Evolutionary conservation across 2,888 invertebrate genomes (phyloP).

Genomic region (Fragum fragum): DNA sequence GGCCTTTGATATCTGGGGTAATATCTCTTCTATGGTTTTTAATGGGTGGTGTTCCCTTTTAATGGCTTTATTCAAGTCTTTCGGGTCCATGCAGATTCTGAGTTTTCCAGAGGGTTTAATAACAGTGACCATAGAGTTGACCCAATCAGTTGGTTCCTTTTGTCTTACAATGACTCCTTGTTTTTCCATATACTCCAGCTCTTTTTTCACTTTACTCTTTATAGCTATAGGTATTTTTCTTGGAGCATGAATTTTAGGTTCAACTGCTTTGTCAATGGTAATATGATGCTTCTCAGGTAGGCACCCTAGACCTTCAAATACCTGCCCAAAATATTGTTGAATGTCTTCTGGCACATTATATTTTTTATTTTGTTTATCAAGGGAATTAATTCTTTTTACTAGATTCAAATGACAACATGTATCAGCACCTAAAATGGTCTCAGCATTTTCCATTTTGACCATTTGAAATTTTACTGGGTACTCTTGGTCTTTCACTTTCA

Average conservation of each 20-base stretch:
- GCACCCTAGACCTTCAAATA: constrained; percentile 44
- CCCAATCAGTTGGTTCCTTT: constrained; percentile 49
- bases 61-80: constrained; percentile 62
- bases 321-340: constrained; percentile 20
- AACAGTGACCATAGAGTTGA: constrained; percentile 60
- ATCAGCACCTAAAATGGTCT: constrained; percentile 33
- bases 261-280: constrained; percentile 27
- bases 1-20: constrained; percentile 46
- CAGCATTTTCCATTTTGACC: constrained; percentile 21
- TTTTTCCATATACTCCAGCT: constrained; percentile 54
- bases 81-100: constrained; percentile 61
- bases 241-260: constrained; percentile 45
- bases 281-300: constrained; percentile 42
- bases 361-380: background rate
- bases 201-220: constrained; percentile 47
- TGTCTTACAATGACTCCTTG: constrained; percentile 57
- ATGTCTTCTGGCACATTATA: constrained; percentile 20
- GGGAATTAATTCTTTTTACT: constrained; percentile 26
- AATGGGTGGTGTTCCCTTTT: constrained; percentile 63
- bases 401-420: constrained; percentile 29
- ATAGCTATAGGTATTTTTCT: constrained; percentile 49
- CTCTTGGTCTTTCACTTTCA: constrained; percentile 26
- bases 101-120: constrained; percentile 54
- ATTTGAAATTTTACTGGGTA: constrained; percentile 39
- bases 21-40: constrained; percentile 63